phyloP scores from a whole-genome alignment of 1,140 invertebrate species.

The Diabrotica undecimpunctata region DNA sequence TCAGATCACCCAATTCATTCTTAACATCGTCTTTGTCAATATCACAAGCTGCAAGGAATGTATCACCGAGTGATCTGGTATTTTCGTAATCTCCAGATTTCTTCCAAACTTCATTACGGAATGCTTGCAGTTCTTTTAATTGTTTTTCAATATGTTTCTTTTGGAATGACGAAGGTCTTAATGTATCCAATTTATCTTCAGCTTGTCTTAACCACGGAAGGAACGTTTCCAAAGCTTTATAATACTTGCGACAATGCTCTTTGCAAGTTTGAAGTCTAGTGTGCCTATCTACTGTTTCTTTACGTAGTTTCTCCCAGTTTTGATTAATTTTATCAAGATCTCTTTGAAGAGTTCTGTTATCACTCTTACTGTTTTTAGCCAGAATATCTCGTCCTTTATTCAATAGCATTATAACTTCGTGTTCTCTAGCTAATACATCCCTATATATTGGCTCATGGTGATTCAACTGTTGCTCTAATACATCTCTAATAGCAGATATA shows the following conservation, averaged over 20 bases:
- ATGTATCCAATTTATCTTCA: slow-evolving; percentile 77
- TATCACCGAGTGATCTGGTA: slow-evolving; percentile 78
- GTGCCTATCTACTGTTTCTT: slow-evolving; percentile 79
- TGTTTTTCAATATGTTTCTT: slow-evolving; percentile 85
- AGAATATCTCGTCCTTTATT: slow-evolving; percentile 84
- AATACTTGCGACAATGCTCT: slow-evolving; percentile 90
- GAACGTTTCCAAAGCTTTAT: slow-evolving; percentile 78
- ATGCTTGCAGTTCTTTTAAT: slow-evolving; percentile 81
- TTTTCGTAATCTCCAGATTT: slow-evolving; percentile 88
- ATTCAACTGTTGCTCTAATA: slow-evolving; percentile 80
- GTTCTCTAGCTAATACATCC: slow-evolving; percentile 84
- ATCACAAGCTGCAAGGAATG: slow-evolving; percentile 80
- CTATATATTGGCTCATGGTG: slow-evolving; percentile 86
- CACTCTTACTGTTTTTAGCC: slow-evolving; percentile 56
- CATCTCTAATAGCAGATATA: slow-evolving; percentile 81
- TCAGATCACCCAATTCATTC: slow-evolving; percentile 73
- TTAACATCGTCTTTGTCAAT: slow-evolving; percentile 87
- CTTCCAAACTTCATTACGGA: slow-evolving; percentile 90
- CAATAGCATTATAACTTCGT: slow-evolving; percentile 90
- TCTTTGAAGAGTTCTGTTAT: slow-evolving; percentile 54
- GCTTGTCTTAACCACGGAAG: slow-evolving; percentile 82
- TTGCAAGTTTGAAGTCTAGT: slow-evolving; percentile 80
- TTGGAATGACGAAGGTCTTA: slow-evolving; percentile 78
- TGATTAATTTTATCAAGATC: slow-evolving; percentile 84
- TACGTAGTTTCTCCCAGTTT: slow-evolving; percentile 85